Percentiles rank a stretch among this genome's conserved stretches.
Conservation (phyloP, 2,113 vertebrate species). For the Chaetura pelagica region DNA sequence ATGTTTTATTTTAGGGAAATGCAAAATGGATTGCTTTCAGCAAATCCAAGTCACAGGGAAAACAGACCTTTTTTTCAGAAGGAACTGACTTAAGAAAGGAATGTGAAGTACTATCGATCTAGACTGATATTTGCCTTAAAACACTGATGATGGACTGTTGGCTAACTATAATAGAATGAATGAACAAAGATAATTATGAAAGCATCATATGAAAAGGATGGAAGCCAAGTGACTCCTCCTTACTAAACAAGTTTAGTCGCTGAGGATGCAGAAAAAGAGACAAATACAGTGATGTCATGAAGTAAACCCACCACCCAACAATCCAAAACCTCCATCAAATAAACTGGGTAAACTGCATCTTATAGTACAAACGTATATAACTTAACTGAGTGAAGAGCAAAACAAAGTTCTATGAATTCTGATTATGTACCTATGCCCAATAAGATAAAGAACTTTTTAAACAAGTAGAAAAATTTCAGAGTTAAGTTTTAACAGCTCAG, state of each 20-base stretch:
- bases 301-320: not conserved
- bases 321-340: not conserved
- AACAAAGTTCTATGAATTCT: not conserved
- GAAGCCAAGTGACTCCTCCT: not conserved
- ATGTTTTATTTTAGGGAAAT: not conserved
- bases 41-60: not conserved
- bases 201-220: not conserved
- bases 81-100: not conserved
- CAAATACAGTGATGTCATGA: accelerated
- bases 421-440: accelerated
- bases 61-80: not conserved
- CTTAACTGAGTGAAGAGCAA: not conserved
- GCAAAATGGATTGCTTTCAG: not conserved
- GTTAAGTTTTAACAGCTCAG: not conserved
- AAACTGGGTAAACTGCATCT: not conserved
- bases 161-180: not conserved
- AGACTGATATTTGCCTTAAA: not conserved
- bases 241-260: not conserved
- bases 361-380: not conserved
- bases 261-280: not conserved
- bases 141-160: not conserved
- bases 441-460: not conserved
- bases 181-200: not conserved
- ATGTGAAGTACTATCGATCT: not conserved
- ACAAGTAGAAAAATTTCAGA: not conserved